A percentile compares a stretch with the other conserved stretches of the same genome.
phyloP scores from a whole-genome alignment of 2,888 invertebrate species.

The Agrochola litura region DNA sequence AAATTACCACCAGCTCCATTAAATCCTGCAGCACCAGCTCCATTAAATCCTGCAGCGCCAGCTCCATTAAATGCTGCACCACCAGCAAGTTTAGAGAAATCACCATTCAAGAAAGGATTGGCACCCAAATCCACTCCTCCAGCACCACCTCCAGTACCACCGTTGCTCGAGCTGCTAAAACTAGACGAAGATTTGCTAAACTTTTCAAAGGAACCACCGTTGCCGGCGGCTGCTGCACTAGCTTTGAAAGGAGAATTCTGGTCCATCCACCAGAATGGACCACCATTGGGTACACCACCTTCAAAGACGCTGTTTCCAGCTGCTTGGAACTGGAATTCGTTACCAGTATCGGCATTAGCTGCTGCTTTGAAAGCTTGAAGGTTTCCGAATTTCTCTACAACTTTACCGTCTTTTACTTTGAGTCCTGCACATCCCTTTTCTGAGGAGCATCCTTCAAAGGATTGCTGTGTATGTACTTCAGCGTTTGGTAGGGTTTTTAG shows the following conservation, averaged over 20 bases:
- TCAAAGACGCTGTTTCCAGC: conserved; percentile 80
- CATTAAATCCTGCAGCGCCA: conserved; percentile 63
- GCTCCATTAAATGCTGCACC: conserved; percentile 53
- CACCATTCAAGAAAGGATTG: conserved; percentile 82
- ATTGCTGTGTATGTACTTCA: conserved; percentile 85
- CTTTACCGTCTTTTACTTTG: conserved; percentile 86
- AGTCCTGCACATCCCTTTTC: conserved; percentile 87
- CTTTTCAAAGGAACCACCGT: conserved; percentile 78
- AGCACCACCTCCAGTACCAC: conserved; percentile 61
- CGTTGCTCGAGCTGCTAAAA: conserved; percentile 73
- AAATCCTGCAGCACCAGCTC: conserved; percentile 61
- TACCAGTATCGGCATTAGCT: conserved; percentile 74
- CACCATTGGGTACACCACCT: conserved; percentile 76
- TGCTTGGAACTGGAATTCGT: conserved; percentile 84
- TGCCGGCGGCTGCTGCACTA: conserved; percentile 72
- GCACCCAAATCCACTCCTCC: conserved; percentile 67
- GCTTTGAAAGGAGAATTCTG: conserved; percentile 91
- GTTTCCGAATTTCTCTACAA: conserved; percentile 85
- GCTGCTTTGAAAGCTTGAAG: conserved; percentile 82
- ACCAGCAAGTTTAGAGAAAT: conserved; percentile 72
- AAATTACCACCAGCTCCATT: conserved; percentile 44
- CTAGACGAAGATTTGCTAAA: conserved; percentile 80
- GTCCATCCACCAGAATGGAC: conserved; percentile 92
- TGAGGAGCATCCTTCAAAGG: conserved; percentile 84
- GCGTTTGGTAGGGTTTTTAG: conserved; percentile 78